Base-by-base conservation (phyloP, 2,113 vertebrate species). In the Gavia stellata region DNA sequence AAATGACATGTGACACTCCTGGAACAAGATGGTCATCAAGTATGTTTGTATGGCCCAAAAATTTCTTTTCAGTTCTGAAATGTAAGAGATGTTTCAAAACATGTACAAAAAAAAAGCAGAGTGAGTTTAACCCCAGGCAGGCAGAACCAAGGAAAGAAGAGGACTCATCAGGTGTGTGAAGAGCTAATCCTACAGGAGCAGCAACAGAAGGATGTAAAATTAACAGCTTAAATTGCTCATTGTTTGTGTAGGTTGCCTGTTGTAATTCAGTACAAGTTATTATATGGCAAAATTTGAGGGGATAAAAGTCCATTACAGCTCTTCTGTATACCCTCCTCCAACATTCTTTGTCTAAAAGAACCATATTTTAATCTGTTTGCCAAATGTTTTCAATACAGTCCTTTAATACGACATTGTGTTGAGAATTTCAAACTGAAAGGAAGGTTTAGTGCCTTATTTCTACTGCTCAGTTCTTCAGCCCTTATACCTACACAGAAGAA, bases 291-390 rank as follows among this genome's bases (percentile, higher is more conserved):
- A 89, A 94, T 85, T 88, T 66, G 80, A 90, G 70, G 81, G 68
- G 72, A 61, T 80, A 95, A 90, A 75, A 95, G 81, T 63, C 47
- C 7, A 28, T 68, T 58, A 17, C 58, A 93, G 33, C 82, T 79
- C 68, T 78, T 94, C 82, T 68, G 14, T 53, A 56, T 40, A 87
- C 61, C 81, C 25, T 61, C 73, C 58, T 94, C 96, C 8, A 96
- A 96, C 88, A 84, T 80, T 84, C 66, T 58, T 38, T 81, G 56
- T 72, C 75, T 47, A 66, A 50, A 84, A 95, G 80, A 95, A 91
- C 72, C 53, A 20, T 82, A 80, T 96, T 98, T 97, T 97, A 96
- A 85, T 96, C 94, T 96, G 53, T 96, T 96, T 97, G 95, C 92
- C 94, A 84, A 77, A 77, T 71, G 63, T 94, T 97, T 97, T 96